Evolutionary conservation across 2,797 vertebrate species (phyloP).

Genomic region (Pempheris klunzingeri): DNA sequence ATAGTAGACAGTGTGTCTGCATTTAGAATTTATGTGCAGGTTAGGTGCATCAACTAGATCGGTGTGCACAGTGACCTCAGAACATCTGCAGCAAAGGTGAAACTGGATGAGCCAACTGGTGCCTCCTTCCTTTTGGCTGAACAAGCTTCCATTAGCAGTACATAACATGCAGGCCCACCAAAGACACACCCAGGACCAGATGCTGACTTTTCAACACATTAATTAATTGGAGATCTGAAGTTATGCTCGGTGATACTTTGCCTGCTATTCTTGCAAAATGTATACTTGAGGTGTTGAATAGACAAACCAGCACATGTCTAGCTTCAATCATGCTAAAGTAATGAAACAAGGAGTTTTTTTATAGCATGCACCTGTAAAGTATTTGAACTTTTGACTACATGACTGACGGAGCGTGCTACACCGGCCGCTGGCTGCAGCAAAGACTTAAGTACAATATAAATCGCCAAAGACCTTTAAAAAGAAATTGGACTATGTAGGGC

Average conservation of each 20-base stretch:
- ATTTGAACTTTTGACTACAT: not conserved
- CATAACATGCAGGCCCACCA: constrained; percentile 6
- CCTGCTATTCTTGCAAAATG: constrained; percentile 3
- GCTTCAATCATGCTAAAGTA: not conserved
- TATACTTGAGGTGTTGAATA: not conserved
- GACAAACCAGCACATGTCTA: constrained; percentile 1
- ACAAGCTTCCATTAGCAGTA: not conserved
- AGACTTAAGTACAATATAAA: not conserved
- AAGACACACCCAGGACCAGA: not conserved
- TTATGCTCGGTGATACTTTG: not conserved
- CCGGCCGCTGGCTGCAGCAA: not conserved
- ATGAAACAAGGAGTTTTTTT: not conserved
- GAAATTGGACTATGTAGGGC: not conserved
- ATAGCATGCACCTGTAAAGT: not conserved
- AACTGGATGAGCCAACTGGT: constrained; percentile 5
- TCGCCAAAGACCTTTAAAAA: not conserved
- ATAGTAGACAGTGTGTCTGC: too few species aligned
- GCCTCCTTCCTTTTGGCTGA: constrained; percentile 5
- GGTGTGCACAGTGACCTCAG: not conserved
- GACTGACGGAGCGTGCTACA: not conserved
- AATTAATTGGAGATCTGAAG: not conserved
- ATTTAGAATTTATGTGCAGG: too few species aligned
- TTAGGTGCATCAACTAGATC: not conserved
- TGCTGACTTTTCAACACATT: not conserved
- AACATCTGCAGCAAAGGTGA: constrained; percentile 10